Base-by-base conservation (phyloP, 92 coral and sea anemone species). In the Porites evermanni region DNA sequence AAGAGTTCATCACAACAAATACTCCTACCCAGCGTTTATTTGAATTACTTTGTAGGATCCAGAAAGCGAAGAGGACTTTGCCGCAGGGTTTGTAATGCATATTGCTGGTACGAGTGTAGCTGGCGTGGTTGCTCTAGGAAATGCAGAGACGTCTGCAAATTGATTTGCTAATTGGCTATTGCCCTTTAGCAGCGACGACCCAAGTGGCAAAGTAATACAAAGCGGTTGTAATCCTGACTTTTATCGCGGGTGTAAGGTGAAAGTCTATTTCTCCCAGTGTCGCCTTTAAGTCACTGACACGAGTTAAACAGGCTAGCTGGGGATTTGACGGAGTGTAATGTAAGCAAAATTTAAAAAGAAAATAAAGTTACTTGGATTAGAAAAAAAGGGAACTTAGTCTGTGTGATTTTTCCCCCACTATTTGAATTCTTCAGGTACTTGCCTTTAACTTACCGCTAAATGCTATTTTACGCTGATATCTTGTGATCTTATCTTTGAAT, bases 171-270 rank as follows among this genome's bases (percentile, higher is more conserved):
- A 67, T 2, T 20, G 44, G 6, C 44, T 54, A 0, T 8, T 20
- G 44, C 72, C 2, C 26, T 7, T 19, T 2, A 18, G 7, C 16
- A 13, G 60, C 14, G 26, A 32, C 32, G 12, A 11, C 8, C 1
- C 44, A 67, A 21, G 72, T 67, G 72, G 47, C 44, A 0, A 23
- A 7, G 32, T 20, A 67, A 67, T 24, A 23, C 6, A 44, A 67
- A 67, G 44, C 44, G 8, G 4, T 67, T 12, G 23, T 13, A 67
- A 11, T n/a, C 2, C 5, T 24, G 26, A 67, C 26, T 21, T 67
- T 67, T 44, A 67, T 67, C 72, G 44, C 72, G 23, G 72, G 47
- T 67, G 72, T 20, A 67, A 44, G 44, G 32, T 67, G 13, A 67
- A 67, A 20, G 6, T 1, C 44, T 8, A 14, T 67, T 67, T 67